Evolutionary conservation across 2,797 vertebrate species (phyloP).

Genomic region (Enteromius radiatus): DNA sequence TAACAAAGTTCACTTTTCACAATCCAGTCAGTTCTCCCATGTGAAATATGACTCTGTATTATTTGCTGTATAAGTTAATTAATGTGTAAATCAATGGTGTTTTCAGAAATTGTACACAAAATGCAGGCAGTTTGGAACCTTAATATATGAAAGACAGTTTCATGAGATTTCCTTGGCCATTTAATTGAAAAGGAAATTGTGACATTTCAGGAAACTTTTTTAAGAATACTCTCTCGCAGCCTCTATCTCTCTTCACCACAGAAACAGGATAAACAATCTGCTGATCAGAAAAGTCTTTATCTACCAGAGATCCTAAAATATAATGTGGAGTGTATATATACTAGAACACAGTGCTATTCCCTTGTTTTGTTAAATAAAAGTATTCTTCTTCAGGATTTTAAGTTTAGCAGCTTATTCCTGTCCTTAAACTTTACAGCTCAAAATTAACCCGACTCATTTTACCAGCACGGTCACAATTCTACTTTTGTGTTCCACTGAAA

Average conservation of each 20-base stretch:
- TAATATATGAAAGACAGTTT: not conserved
- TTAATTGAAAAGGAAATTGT: not conserved
- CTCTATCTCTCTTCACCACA: not conserved
- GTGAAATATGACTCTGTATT: not conserved
- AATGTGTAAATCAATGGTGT: not conserved
- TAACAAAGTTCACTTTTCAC: not conserved
- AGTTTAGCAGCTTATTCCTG: not conserved
- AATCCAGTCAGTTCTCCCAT: not conserved
- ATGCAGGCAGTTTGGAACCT: not conserved
- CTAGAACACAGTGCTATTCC: not conserved
- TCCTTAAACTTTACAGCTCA: too few relatives aligned
- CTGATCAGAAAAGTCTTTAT: not conserved
- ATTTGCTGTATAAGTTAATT: not conserved
- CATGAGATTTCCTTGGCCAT: not conserved
- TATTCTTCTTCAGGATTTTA: not conserved
- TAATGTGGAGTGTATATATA: not conserved
- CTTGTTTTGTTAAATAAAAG: not conserved
- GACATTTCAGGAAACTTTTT: slow-evolving; percentile 9
- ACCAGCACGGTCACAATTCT: not conserved
- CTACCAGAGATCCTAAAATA: not conserved
- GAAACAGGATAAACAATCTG: not conserved
- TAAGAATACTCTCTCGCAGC: not conserved
- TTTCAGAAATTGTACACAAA: not conserved
- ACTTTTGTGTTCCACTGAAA: not conserved
- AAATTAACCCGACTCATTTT: too few relatives aligned